phyloP scores from a whole-genome alignment of 2,888 invertebrate genomes.

The Dorcus hopei region DNA sequence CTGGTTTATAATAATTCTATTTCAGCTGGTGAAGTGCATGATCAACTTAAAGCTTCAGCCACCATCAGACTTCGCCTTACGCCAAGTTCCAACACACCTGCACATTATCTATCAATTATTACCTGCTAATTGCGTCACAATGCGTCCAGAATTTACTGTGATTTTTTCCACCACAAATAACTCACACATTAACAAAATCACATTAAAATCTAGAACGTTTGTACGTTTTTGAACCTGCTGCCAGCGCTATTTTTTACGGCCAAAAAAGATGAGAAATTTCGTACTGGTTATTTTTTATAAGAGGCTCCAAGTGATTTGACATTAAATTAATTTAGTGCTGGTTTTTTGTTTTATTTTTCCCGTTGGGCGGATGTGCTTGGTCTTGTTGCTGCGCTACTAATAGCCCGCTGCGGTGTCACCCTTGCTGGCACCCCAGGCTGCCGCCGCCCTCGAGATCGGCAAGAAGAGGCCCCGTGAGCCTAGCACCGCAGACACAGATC shows the following conservation, averaged over 20 bases:
- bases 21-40: conserved; percentile 37
- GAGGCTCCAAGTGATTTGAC: conserved; percentile 10
- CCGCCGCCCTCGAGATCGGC: conserved; percentile 83
- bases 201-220: background rate
- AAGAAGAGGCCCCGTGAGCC: conserved; percentile 91
- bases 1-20: conserved; percentile 28
- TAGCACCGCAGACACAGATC: conserved; percentile 73
- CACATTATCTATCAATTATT: conserved; percentile 19
- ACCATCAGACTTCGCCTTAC: conserved; percentile 31
- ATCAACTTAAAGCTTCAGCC: conserved; percentile 35
- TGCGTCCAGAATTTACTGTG: background rate
- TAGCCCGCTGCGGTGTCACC: conserved; percentile 56
- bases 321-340: conserved; percentile 49
- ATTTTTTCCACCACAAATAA: background rate
- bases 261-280: no score
- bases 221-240: background rate
- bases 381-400: conserved; percentile 53
- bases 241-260: background rate
- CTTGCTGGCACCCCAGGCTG: conserved; percentile 62
- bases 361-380: conserved; percentile 50
- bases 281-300: background rate
- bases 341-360: conserved; percentile 49
- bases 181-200: no score
- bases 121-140: background rate
- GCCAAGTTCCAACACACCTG: conserved; percentile 35